Percentiles rank a stretch among this genome's conserved stretches.
These are phyloP conservation scores for Carapus acus DNA, from an alignment of 2,797 vertebrate genomes.

Conservation along the genomic window DNA sequence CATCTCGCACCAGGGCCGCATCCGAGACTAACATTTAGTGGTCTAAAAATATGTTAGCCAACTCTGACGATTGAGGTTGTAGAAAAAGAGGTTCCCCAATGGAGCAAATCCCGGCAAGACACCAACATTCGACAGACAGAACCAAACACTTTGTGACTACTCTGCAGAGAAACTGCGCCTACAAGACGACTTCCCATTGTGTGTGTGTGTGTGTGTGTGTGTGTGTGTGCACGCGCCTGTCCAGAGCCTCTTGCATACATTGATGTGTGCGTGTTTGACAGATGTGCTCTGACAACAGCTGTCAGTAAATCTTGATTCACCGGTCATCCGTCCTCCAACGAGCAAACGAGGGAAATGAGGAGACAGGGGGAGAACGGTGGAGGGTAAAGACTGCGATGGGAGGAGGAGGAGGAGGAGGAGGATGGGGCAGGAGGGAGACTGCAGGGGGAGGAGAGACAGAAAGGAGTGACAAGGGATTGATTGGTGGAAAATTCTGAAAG, in stretches of 20 bases:
- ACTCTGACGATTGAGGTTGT: too few species aligned
- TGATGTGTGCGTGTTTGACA: slow-evolving; percentile 28
- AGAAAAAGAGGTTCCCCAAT: too few species aligned
- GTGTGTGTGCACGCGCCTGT: not conserved
- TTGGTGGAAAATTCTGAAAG: slow-evolving; percentile 3
- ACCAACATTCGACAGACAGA: too few species aligned
- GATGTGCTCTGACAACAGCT: slow-evolving; percentile 48
- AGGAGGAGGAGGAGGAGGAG: not conserved
- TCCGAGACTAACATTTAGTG: slow-evolving; percentile 13
- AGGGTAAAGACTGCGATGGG: slow-evolving; percentile 3
- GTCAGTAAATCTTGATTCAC: slow-evolving; percentile 51
- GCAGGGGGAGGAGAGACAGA: slow-evolving; percentile 7
- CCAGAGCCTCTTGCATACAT: not conserved
- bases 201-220: slow-evolving; percentile 10
- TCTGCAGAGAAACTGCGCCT: slow-evolving; percentile 35
- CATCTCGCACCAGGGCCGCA: slow-evolving; percentile 21
- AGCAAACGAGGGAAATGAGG: slow-evolving; percentile 6
- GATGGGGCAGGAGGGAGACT: too few species aligned
- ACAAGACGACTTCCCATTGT: slow-evolving; percentile 28
- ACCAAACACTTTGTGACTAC: too few species aligned
- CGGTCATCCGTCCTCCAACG: slow-evolving; percentile 41
- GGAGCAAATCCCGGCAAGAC: too few species aligned
- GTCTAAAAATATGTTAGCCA: too few species aligned
- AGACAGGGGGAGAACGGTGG: slow-evolving; percentile 6
- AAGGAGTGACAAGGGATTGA: not conserved